Conservation (phyloP, 2,797 vertebrate genomes). For the Micrastur ruficollis region DNA sequence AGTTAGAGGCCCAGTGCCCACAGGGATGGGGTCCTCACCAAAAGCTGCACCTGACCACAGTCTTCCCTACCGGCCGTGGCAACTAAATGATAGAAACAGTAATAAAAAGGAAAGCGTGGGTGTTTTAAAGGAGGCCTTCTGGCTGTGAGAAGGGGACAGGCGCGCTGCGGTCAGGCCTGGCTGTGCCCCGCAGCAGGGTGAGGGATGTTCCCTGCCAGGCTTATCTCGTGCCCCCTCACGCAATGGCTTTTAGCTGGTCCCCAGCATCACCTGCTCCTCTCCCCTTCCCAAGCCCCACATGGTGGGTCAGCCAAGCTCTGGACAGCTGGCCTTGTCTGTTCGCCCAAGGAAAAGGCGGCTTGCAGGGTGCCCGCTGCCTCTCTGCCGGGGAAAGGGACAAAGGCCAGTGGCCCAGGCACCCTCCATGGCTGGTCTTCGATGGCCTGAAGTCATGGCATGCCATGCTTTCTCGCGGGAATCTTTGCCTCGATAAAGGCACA, state of each 20-base stretch:
- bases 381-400: slow-evolving; percentile 29
- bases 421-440: not conserved
- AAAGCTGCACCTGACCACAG: not conserved
- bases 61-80: not conserved
- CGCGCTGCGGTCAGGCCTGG: not conserved
- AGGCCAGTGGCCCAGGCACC: not conserved
- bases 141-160: not conserved
- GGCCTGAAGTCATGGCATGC: not conserved
- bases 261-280: not conserved
- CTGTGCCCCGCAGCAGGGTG: not conserved
- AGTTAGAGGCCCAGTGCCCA: not conserved
- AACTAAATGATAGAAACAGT: not conserved
- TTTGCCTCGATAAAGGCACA: not conserved
- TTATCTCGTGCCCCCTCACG: fast-evolving
- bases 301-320: not conserved
- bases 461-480: not conserved
- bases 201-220: not conserved
- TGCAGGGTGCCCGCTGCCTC: not conserved
- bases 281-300: not conserved
- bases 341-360: slow-evolving; percentile 11
- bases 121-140: not conserved
- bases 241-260: not conserved
- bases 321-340: not conserved
- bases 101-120: not conserved
- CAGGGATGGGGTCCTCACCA: not conserved